Base-by-base conservation (phyloP, 1,140 invertebrate species). In the Patella vulgata region DNA sequence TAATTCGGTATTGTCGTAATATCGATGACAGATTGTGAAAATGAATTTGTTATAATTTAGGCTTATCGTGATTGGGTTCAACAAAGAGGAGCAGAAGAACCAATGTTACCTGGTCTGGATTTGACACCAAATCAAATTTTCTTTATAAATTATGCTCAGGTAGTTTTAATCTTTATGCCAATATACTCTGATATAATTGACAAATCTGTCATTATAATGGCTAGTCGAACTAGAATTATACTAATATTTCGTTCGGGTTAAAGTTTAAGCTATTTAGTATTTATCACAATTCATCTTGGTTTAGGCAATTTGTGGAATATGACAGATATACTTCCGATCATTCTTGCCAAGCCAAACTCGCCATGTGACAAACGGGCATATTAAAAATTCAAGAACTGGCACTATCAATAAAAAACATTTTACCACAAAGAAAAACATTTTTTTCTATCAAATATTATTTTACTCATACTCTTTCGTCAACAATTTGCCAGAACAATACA, bases 81-180 rank as follows among this genome's bases (percentile, higher is more conserved):
- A 11, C 39, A 81, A 70, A 23, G 62, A 84, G 62, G 73, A 56
- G 31, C 65, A 59, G 79, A 84, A 55, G 73, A 74, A 30, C 53
- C 58, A 27, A 44, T 33, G 17, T 53, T 70, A 27, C 78, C 85
- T n/a, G 77, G 77, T 8, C 64, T 83, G 5, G 65, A 91, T 31
- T 89, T 90, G 50, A 89, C 88, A 1, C 88, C 90, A 0, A 87
- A 90, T 70, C 93, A 96, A 82, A 84, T 98, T 21, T 93, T 98
- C 79, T 98, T 84, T 66, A 66, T 84, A 36, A 78, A 76, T 51
- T 82, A 75, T 61, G 80, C 80, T 21, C 80, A 82, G 73, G 83
- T 82, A 66, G 44, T 40, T 53, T n/a, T n/a, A 40, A n/a, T n/a
- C n/a, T n/a, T 9, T 17, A 43, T 27, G 9, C 21, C 21, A 47